Conservation (phyloP, 2,113 vertebrate species). For the Athene noctua region DNA sequence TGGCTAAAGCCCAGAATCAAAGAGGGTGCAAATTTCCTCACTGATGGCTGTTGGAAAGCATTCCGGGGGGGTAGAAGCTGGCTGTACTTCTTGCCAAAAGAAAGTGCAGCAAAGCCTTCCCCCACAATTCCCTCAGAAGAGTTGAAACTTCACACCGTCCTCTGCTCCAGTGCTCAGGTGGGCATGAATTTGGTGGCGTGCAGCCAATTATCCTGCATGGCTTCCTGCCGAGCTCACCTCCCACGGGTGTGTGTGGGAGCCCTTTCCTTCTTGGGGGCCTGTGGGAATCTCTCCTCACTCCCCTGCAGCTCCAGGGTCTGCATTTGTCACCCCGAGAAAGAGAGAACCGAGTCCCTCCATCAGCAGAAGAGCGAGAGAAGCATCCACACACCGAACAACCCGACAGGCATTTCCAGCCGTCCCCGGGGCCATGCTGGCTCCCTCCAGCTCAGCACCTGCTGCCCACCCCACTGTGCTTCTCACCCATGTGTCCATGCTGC, state of each 20-base stretch:
- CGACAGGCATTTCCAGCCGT: not conserved
- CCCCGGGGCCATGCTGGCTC: rapidly evolving
- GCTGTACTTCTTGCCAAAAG: not conserved
- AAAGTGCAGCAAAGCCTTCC: not conserved
- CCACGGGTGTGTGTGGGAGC: not conserved
- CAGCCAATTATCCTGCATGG: not conserved
- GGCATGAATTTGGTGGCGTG: not conserved
- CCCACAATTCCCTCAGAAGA: not conserved
- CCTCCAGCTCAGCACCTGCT: not conserved
- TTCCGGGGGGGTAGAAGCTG: not conserved
- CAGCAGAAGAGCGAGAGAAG: not conserved
- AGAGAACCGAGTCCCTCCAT: not conserved
- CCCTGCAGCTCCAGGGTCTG: not conserved
- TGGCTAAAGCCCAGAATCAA: not conserved
- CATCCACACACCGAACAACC: not conserved
- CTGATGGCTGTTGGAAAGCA: not conserved
- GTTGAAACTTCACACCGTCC: not conserved
- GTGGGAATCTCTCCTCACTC: not conserved
- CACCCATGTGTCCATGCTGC: rapidly evolving
- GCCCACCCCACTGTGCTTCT: not conserved
- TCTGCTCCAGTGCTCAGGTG: not conserved
- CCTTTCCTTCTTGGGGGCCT: not conserved
- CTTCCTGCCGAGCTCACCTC: not conserved
- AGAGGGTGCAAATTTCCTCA: not conserved
- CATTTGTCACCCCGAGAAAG: not conserved